A percentile compares a stretch with the other conserved stretches of the same genome.
phyloP scores from a whole-genome alignment of 2,888 invertebrate species.

The Eristalis arbustorum region DNA sequence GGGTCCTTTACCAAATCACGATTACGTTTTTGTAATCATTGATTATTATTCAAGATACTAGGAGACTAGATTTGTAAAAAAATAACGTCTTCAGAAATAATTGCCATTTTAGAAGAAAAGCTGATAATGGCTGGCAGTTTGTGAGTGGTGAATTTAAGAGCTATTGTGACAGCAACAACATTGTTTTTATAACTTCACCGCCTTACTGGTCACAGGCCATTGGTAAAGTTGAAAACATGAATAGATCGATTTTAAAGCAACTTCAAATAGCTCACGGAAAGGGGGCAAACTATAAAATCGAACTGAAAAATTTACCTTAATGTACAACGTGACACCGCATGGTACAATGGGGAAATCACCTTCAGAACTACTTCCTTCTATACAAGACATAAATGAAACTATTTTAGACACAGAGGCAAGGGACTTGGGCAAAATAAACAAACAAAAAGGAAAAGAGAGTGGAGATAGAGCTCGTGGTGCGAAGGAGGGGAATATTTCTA shows the following conservation, averaged over 20 bases:
- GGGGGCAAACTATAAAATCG: constrained; percentile 29
- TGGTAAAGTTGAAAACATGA: constrained; percentile 47
- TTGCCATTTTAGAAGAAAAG: constrained; percentile 12
- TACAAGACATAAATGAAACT: constrained; percentile 29
- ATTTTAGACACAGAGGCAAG: constrained; percentile 35
- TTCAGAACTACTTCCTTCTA: constrained; percentile 27
- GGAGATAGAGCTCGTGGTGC: constrained; percentile 41
- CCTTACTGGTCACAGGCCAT: constrained; percentile 52
- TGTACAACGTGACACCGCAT: constrained; percentile 55
- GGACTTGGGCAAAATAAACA: constrained; percentile 26
- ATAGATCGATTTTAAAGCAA: constrained; percentile 35
- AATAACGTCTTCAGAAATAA: constrained; percentile 3
- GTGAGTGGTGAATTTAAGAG: constrained; percentile 13
- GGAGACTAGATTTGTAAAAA: constrained; percentile 16
- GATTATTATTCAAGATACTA: constrained; percentile 37
- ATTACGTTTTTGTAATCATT: constrained; percentile 29
- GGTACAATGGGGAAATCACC: constrained; percentile 47
- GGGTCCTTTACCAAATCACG: constrained; percentile 35
- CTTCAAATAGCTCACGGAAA: constrained; percentile 51
- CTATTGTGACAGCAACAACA: constrained; percentile 21
- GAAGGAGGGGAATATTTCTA: constrained; percentile 19
- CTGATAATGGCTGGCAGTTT: constrained; percentile 22
- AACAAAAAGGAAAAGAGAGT: constrained; percentile 40
- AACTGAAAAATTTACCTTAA: constrained; percentile 45
- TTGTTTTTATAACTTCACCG: constrained; percentile 19